Conservation (phyloP, 2,113 vertebrate genomes). For the Clarias batrachus region DNA sequence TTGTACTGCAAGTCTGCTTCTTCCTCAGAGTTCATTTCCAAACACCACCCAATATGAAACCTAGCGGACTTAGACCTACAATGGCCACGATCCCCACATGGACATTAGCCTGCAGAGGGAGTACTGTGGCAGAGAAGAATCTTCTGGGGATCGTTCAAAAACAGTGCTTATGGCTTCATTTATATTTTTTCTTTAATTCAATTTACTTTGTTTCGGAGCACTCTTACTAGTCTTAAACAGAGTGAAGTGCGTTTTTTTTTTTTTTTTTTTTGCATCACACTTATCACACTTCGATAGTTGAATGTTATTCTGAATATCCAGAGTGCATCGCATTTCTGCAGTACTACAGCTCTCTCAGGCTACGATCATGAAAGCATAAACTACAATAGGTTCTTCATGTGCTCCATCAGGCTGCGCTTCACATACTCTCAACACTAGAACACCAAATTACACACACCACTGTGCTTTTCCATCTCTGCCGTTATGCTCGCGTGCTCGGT, state of each 20-base stretch:
- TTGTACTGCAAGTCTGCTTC: not conserved
- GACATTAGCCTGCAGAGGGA: conserved; percentile 19
- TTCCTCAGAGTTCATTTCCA: conserved; percentile 44
- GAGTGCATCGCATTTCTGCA: not conserved
- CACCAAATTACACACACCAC: conserved; percentile 24
- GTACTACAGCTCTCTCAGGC: not conserved
- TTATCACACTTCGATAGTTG: not conserved
- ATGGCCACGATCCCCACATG: conserved; percentile 49
- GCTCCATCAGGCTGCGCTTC: conserved; percentile 19
- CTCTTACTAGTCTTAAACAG: not conserved
- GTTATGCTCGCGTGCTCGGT: not conserved
- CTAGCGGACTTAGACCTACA: conserved; percentile 39
- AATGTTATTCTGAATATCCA: not conserved
- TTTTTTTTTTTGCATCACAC: not conserved
- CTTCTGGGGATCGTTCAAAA: conserved; percentile 30
- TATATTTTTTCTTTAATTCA: not conserved
- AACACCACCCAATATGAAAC: conserved; percentile 18
- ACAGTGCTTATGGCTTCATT: not conserved
- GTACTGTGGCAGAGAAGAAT: conserved; percentile 13
- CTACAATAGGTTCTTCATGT: not conserved
- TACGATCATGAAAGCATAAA: not conserved
- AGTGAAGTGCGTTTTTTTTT: not conserved
- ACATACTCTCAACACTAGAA: not conserved
- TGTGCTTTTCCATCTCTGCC: not conserved
- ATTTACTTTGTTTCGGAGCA: not conserved